Evolutionary conservation across 2,888 invertebrate species (phyloP).

Genomic region (Eupithecia subumbrata): DNA sequence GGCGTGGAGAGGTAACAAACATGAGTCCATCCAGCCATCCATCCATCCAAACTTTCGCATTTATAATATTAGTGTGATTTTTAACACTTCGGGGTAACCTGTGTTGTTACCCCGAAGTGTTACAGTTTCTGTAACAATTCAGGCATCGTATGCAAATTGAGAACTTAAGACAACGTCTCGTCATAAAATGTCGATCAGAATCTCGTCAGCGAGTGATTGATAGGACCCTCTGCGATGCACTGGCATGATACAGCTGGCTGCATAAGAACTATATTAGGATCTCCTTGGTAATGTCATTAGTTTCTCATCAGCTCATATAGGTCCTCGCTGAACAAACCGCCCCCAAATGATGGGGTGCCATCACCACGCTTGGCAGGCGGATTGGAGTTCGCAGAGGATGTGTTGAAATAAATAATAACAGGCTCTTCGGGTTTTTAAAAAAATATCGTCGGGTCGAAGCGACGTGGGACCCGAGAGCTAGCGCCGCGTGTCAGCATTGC

Average conservation of each 20-base stretch:
- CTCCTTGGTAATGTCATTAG: slow-evolving; percentile 4
- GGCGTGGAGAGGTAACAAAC: too few species aligned
- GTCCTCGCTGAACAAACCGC: not conserved
- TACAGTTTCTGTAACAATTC: not conserved
- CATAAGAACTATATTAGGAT: not conserved
- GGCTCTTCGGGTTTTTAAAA: too few species aligned
- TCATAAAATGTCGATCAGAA: slow-evolving; percentile 69
- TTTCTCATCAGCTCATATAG: not conserved
- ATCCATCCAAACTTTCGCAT: too few species aligned
- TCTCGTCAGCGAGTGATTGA: slow-evolving; percentile 73
- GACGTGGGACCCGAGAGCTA: too few species aligned
- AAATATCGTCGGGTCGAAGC: too few species aligned
- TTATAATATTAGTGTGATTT: too few species aligned
- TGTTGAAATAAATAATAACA: too few species aligned
- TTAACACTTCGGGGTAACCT: not conserved
- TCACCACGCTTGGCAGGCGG: not conserved
- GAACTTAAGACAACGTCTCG: slow-evolving; percentile 16
- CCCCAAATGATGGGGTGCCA: not conserved
- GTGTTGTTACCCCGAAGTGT: too few species aligned
- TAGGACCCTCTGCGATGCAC: slow-evolving; percentile 49
- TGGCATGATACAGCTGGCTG: slow-evolving; percentile 20
- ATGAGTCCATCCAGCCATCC: too few species aligned
- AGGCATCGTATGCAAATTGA: not conserved
- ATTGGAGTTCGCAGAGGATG: not conserved
- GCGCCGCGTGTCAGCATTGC: too few species aligned